phyloP scores from a whole-genome alignment of 2,888 invertebrate species.

The Dryobota labecula region DNA sequence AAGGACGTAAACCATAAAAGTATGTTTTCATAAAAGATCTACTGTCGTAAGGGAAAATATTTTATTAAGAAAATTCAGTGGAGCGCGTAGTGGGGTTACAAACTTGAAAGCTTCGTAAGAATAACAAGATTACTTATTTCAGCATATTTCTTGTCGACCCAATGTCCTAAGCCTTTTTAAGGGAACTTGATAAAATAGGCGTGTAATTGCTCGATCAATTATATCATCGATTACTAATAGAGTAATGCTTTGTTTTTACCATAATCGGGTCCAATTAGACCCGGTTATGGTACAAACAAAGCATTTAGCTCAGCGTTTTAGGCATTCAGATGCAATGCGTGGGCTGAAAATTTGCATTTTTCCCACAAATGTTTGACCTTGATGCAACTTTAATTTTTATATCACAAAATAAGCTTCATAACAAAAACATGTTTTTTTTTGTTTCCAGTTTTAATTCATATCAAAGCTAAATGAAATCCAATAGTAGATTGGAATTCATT shows the following conservation, averaged over 20 bases:
- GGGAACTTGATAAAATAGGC: slow-evolving; percentile 22
- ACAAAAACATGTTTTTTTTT: background rate
- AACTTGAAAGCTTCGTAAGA: slow-evolving; percentile 67
- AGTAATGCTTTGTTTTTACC: too few species aligned
- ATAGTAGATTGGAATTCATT: too few species aligned
- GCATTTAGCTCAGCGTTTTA: slow-evolving; percentile 31
- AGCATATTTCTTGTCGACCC: slow-evolving; percentile 26
- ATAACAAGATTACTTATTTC: slow-evolving; percentile 68
- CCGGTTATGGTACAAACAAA: slow-evolving; percentile 28
- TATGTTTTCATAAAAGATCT: slow-evolving; percentile 45
- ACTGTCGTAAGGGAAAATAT: slow-evolving; percentile 59
- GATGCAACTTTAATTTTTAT: slow-evolving; percentile 20
- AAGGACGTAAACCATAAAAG: slow-evolving; percentile 26
- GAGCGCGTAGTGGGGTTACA: slow-evolving; percentile 70
- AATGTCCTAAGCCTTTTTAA: slow-evolving; percentile 32
- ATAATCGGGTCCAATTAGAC: too few species aligned
- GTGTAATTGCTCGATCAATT: slow-evolving; percentile 37
- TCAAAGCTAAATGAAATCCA: slow-evolving; percentile 8
- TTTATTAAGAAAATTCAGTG: slow-evolving; percentile 73
- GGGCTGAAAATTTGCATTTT: slow-evolving; percentile 29
- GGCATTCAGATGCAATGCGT: slow-evolving; percentile 43
- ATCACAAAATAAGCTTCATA: slow-evolving; percentile 4
- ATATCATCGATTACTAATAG: slow-evolving; percentile 22
- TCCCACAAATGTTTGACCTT: slow-evolving; percentile 36
- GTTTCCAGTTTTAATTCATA: background rate